phyloP scores from a whole-genome alignment of 2,888 invertebrate genomes.

The Euzetes globulus region DNA sequence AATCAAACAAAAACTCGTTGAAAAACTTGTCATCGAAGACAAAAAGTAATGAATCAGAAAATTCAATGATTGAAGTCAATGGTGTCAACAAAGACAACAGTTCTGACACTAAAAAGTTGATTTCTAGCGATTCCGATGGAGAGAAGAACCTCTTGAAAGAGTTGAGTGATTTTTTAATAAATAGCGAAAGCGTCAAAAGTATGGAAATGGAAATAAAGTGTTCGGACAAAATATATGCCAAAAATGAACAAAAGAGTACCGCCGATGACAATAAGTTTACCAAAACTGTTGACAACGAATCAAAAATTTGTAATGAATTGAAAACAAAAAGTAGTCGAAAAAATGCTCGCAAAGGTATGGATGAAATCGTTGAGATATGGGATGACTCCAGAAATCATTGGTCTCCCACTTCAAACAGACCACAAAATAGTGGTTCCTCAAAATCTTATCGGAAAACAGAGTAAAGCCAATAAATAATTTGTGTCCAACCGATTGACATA shows the following conservation, averaged over 20 bases:
- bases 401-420: neutral
- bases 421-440: too few relatives aligned
- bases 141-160: neutral
- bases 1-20: neutral
- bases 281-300: neutral
- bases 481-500: too few relatives aligned
- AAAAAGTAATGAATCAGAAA: too few relatives aligned
- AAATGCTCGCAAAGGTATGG: neutral
- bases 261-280: neutral
- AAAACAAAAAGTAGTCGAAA: neutral
- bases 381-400: neutral
- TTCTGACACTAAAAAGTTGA: too few relatives aligned
- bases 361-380: neutral
- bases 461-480: too few relatives aligned
- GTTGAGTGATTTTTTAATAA: neutral
- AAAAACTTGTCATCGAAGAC: too few relatives aligned
- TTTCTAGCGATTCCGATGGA: too few relatives aligned
- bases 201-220: neutral
- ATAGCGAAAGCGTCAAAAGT: neutral
- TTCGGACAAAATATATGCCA: neutral
- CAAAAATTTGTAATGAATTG: neutral
- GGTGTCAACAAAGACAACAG: too few relatives aligned
- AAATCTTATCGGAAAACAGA: too few relatives aligned
- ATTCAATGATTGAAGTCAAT: too few relatives aligned
- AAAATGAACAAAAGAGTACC: neutral